A percentile compares a stretch with the other conserved stretches of the same genome.
Evolutionary conservation across 2,888 invertebrate species (phyloP).

Genomic region (Melieria omissa): DNA sequence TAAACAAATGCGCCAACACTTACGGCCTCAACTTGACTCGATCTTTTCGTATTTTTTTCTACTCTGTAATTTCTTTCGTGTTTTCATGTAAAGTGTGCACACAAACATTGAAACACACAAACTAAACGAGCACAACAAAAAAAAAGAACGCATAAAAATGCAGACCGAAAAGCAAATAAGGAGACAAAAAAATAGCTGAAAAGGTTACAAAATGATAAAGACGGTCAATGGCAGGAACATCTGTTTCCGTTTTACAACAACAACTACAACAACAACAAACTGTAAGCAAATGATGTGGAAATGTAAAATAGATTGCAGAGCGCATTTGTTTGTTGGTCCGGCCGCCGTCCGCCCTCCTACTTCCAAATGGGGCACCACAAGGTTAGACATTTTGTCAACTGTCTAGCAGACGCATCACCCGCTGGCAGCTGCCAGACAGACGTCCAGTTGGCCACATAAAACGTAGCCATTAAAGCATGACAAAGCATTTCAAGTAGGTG

Average conservation of each 20-base stretch:
- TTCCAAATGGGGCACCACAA: no score
- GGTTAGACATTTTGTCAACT: no score
- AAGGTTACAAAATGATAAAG: slow-evolving; percentile 37
- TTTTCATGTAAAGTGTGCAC: not conserved
- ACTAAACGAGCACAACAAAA: not conserved
- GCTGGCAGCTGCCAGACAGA: no score
- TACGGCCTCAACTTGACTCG: not conserved
- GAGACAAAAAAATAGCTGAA: not conserved
- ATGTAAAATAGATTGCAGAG: slow-evolving; percentile 58
- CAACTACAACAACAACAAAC: slow-evolving; percentile 23
- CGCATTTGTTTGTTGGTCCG: no score
- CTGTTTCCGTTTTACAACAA: slow-evolving; percentile 33
- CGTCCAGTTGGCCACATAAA: no score
- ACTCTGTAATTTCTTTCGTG: no score
- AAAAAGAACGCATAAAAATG: not conserved
- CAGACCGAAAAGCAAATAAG: not conserved
- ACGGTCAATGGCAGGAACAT: slow-evolving; percentile 34
- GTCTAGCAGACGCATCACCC: no score
- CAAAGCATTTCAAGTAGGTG: no score
- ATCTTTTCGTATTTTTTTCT: not conserved
- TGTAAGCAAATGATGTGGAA: slow-evolving; percentile 61
- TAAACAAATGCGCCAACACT: not conserved
- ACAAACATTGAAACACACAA: not conserved
- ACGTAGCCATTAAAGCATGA: no score
- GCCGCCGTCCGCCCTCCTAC: no score